These are phyloP conservation scores for Gibbula magus DNA, from an alignment of 2,888 invertebrate genomes.

Conservation along the genomic window DNA sequence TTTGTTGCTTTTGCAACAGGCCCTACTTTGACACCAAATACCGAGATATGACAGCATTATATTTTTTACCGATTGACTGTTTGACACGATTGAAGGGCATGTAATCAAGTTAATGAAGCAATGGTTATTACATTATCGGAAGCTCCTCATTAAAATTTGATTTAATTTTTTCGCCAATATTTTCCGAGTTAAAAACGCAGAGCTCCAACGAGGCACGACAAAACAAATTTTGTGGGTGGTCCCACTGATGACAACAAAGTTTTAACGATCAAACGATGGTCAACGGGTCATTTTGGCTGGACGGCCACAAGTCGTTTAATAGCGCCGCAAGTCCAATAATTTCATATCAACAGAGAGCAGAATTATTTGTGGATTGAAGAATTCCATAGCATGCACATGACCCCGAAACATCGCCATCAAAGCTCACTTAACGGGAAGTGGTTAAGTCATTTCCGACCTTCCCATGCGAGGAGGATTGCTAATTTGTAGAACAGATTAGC, in stretches of 20 bases:
- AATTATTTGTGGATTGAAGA: neutral
- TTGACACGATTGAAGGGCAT: too few relatives aligned
- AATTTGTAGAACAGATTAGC: neutral
- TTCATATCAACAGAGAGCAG: neutral
- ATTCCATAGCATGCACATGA: neutral
- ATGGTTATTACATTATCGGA: neutral
- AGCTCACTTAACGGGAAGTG: neutral
- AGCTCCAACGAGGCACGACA: neutral
- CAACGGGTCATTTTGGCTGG: neutral
- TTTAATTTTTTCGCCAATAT: neutral
- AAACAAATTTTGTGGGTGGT: conserved; percentile 7
- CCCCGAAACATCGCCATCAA: neutral
- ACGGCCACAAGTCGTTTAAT: neutral
- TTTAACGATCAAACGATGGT: conserved; percentile 2
- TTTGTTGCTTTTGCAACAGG: too few relatives aligned
- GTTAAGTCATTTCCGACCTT: neutral
- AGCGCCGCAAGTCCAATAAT: neutral
- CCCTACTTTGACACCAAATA: neutral
- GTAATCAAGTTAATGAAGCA: conserved; percentile 5
- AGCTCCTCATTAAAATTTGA: conserved; percentile 14
- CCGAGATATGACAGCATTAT: neutral
- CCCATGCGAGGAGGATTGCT: neutral
- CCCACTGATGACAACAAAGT: neutral
- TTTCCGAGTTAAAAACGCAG: neutral
- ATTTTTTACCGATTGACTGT: neutral